A percentile compares a stretch with the other conserved stretches of the same genome.
phyloP scores from a whole-genome alignment of 2,888 invertebrate species.

The Portevinia maculata region DNA sequence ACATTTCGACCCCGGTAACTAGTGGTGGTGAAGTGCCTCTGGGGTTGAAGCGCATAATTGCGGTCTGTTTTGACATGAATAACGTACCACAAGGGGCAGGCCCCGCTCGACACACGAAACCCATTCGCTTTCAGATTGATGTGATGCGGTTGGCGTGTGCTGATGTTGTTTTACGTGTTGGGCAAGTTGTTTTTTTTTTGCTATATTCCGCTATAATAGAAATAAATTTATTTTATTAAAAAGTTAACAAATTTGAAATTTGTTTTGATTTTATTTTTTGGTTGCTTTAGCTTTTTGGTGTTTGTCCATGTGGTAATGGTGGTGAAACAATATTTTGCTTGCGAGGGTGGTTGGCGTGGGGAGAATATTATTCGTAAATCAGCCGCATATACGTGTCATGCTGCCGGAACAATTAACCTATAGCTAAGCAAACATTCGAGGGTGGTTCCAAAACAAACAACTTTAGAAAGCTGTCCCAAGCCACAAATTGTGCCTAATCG shows the following conservation, averaged over 20 bases:
- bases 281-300: neutral
- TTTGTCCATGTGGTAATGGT: neutral
- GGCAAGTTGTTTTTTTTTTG: conserved; percentile 10
- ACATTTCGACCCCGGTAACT: conserved; percentile 39
- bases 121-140: conserved; percentile 30
- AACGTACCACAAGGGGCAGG: conserved; percentile 13
- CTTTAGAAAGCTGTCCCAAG: conserved; percentile 44
- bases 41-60: conserved; percentile 40
- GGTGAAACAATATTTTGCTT: conserved; percentile 29
- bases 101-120: neutral
- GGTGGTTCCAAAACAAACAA: conserved; percentile 58
- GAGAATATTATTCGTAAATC: conserved; percentile 45
- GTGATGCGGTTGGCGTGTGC: conserved; percentile 30
- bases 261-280: neutral
- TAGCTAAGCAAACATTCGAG: conserved; percentile 45
- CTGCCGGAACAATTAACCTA: conserved; percentile 64
- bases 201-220: conserved; percentile 12
- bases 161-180: conserved; percentile 3
- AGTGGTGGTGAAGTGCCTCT: neutral
- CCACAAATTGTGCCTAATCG: conserved; percentile 63
- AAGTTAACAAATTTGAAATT: conserved; percentile 57
- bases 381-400: conserved; percentile 62
- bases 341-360: neutral
- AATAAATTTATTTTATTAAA: conserved; percentile 52
- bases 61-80: conserved; percentile 58